Evolutionary conservation across 2,113 vertebrate genomes (phyloP).

Genomic region (Silurus meridionalis): DNA sequence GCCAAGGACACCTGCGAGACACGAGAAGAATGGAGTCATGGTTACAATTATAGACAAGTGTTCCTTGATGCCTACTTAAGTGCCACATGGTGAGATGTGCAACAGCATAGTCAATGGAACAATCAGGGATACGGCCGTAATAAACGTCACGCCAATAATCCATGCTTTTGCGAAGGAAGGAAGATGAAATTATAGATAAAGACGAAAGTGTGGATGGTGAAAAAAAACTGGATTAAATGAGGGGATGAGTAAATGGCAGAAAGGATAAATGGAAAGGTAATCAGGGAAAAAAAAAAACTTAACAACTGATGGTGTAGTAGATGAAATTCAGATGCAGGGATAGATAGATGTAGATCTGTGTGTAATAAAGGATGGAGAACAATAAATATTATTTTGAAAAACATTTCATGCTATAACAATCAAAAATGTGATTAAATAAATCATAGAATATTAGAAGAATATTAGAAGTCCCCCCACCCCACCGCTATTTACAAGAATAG

Average conservation of each 20-base stretch:
- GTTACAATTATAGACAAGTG: constrained; percentile 3
- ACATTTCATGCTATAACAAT: too few species aligned
- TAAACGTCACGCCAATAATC: neutral
- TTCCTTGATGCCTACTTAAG: constrained; percentile 1
- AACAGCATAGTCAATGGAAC: neutral
- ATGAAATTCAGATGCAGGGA: constrained; percentile 42
- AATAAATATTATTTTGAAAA: neutral
- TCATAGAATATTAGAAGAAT: too few species aligned
- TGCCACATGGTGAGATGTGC: neutral
- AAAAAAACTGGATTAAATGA: constrained; percentile 28
- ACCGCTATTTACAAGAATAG: constrained; percentile 49
- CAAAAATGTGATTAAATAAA: too few species aligned
- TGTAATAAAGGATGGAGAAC: neutral
- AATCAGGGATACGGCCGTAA: neutral
- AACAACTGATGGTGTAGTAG: constrained; percentile 38
- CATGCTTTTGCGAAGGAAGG: neutral
- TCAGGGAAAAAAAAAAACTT: constrained; percentile 54
- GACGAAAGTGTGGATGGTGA: neutral
- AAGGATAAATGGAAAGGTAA: constrained; percentile 68
- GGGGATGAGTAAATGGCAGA: constrained; percentile 42
- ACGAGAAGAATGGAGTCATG: constrained; percentile 14
- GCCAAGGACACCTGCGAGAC: constrained; percentile 87
- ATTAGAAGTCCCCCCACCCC: too few species aligned
- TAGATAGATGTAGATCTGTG: constrained; percentile 54
- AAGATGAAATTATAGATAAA: constrained; percentile 35